Evolutionary conservation across 2,113 vertebrate species (phyloP).

Genomic region (Neofelis nebulosa): DNA sequence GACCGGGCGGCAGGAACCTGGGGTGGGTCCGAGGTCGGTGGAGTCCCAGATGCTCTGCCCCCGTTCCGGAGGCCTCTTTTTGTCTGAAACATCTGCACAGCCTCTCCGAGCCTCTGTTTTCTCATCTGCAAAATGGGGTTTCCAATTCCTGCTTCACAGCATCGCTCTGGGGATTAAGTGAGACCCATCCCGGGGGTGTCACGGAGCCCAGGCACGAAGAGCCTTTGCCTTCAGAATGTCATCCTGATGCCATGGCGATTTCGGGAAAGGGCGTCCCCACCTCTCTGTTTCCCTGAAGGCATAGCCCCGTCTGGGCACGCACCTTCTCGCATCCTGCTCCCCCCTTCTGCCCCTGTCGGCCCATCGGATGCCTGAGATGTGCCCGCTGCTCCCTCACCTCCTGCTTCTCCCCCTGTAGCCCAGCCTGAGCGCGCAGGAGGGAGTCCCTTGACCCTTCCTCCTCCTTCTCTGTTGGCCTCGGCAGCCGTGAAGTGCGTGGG

Average conservation of each 20-base stretch:
- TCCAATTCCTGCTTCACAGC: not conserved
- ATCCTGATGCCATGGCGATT: no score
- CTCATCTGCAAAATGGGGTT: not conserved
- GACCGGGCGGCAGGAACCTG: not conserved
- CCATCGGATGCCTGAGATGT: not conserved
- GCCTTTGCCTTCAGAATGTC: not conserved
- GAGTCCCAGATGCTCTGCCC: not conserved
- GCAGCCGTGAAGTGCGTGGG: not conserved
- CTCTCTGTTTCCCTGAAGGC: not conserved
- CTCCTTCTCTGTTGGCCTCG: not conserved
- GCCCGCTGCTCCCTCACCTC: accelerated
- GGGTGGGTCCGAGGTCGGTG: not conserved
- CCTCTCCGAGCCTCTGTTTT: not conserved
- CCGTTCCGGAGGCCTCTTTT: not conserved
- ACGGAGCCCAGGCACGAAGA: accelerated
- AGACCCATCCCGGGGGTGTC: not conserved
- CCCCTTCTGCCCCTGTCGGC: not conserved
- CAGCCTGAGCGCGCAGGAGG: accelerated
- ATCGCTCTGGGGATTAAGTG: not conserved
- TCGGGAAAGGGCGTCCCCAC: not conserved
- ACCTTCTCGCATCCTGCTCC: accelerated
- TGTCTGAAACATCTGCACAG: not conserved
- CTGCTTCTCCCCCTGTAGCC: no score
- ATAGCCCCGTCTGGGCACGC: accelerated
- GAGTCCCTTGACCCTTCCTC: not conserved